Conservation (phyloP, 2,797 vertebrate genomes). For the Alectoris magna region DNA sequence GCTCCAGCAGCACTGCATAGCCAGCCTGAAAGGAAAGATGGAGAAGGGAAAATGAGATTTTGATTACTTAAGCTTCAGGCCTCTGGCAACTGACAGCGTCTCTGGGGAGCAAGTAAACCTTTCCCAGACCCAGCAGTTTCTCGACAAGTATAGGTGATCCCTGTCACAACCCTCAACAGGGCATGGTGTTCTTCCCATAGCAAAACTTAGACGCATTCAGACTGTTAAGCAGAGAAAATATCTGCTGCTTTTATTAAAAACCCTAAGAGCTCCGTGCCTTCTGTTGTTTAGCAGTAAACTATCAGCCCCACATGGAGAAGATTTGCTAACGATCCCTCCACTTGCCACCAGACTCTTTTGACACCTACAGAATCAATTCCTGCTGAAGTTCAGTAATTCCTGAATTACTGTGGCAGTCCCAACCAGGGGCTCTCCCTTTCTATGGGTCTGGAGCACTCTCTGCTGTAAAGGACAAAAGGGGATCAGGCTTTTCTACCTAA, state of each 20-base stretch:
- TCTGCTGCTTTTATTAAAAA: conserved; percentile 16
- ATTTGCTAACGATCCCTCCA: neutral
- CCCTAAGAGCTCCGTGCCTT: conserved; percentile 5
- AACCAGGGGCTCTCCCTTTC: neutral
- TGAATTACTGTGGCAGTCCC: neutral
- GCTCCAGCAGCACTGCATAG: neutral
- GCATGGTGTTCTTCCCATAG: neutral
- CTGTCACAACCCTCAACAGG: neutral
- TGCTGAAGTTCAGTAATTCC: conserved; percentile 2
- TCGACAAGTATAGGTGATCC: neutral
- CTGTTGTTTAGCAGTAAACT: neutral
- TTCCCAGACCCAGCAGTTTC: neutral
- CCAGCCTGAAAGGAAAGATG: neutral
- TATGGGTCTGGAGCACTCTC: neutral
- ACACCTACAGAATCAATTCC: conserved; percentile 14
- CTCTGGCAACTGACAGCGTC: neutral
- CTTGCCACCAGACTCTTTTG: conserved; percentile 3
- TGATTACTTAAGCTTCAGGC: neutral
- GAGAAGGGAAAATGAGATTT: neutral
- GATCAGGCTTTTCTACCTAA: conserved; percentile 24
- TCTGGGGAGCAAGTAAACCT: neutral
- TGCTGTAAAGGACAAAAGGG: neutral
- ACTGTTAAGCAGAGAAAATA: neutral
- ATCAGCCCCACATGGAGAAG: neutral
- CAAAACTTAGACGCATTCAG: neutral